A percentile compares a stretch with the other conserved stretches of the same genome.
Conservation (phyloP, 1,140 invertebrate genomes). For the Bombus vancouverensis region DNA sequence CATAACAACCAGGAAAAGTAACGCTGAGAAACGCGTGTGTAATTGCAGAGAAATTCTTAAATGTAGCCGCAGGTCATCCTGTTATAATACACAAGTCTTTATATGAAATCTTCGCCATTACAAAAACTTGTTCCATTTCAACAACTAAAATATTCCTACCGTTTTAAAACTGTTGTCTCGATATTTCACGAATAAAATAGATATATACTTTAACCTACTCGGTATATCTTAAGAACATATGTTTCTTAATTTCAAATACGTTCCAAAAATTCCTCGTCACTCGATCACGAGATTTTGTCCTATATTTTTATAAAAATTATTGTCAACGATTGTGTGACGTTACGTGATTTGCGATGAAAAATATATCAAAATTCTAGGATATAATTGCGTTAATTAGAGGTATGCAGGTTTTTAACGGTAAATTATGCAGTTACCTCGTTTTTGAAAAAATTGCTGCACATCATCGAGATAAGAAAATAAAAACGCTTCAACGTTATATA, state of each 20-base stretch:
- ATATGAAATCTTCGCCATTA: no score
- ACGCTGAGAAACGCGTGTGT: neutral
- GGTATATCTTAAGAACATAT: neutral
- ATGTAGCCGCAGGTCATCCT: neutral
- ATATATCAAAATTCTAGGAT: no score
- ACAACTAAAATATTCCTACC: neutral
- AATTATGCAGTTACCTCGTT: no score
- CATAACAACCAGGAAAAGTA: conserved; percentile 7
- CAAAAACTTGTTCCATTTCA: neutral
- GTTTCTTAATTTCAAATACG: neutral
- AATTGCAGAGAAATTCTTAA: conserved; percentile 16
- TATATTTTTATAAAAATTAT: no score
- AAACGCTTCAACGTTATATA: no score
- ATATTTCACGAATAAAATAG: neutral
- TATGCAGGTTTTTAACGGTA: no score
- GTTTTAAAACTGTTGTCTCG: neutral
- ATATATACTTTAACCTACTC: neutral
- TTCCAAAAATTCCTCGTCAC: neutral
- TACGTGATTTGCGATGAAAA: no score
- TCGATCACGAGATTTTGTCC: neutral
- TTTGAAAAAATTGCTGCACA: no score
- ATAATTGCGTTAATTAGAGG: no score
- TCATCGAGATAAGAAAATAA: no score
- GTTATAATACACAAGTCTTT: neutral
- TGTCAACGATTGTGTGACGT: neutral